Conservation (phyloP, 2,888 invertebrate genomes). For the Trichacis sp. region DNA sequence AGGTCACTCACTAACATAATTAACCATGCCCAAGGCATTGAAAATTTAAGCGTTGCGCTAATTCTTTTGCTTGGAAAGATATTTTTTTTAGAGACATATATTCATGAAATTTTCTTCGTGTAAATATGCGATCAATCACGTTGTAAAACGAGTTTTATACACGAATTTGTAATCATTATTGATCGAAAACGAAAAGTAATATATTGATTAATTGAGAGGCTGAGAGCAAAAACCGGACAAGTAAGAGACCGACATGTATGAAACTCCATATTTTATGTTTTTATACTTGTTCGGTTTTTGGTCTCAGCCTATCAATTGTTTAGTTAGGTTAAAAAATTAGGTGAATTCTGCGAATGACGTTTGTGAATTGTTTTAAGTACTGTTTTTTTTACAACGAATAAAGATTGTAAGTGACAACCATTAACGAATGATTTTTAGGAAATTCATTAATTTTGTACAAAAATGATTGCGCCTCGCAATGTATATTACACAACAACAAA, state of each 20-base stretch:
- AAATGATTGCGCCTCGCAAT: slow-evolving; percentile 5
- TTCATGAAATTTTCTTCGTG: neutral
- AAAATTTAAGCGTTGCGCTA: neutral
- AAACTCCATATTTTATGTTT: too few relatives aligned
- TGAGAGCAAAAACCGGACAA: too few relatives aligned
- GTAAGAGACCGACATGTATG: too few relatives aligned
- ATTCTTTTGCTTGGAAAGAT: slow-evolving; percentile 4
- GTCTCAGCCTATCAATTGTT: too few relatives aligned
- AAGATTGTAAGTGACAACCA: neutral
- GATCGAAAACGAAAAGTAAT: slow-evolving; percentile 6
- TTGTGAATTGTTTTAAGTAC: neutral
- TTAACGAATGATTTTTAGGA: neutral
- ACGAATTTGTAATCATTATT: neutral
- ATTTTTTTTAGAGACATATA: too few relatives aligned
- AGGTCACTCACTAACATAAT: neutral
- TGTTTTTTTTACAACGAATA: neutral
- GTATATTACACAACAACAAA: slow-evolving; percentile 50
- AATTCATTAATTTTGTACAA: too few relatives aligned
- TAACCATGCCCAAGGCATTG: neutral
- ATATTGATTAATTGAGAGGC: too few relatives aligned
- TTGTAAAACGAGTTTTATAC: slow-evolving; percentile 3
- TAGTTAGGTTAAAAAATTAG: neutral
- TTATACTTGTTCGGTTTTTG: too few relatives aligned
- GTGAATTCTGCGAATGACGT: too few relatives aligned
- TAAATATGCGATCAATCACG: neutral